Conservation (phyloP, 2,888 invertebrate genomes). For the Drosophila mulleri region DNA sequence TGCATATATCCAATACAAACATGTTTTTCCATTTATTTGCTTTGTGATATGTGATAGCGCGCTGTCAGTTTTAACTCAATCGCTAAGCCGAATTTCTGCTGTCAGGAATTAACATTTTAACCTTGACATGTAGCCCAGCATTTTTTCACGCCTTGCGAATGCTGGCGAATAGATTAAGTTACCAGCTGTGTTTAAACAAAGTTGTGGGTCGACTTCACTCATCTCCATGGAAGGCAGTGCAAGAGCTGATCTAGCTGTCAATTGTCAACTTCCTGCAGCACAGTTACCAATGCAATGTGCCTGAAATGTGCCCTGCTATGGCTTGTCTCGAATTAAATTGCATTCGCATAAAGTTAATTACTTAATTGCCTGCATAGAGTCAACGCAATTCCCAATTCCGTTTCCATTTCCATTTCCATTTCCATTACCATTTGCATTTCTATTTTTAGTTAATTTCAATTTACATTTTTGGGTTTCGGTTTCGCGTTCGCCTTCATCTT, state of each 20-base stretch:
- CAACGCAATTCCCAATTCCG: background rate
- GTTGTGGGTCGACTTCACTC: background rate
- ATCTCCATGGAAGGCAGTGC: background rate
- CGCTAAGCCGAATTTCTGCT: background rate
- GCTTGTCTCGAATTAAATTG: background rate
- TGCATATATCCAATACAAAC: background rate
- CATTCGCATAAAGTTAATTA: constrained; percentile 5
- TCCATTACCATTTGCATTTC: background rate
- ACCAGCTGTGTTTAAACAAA: background rate
- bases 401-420: background rate
- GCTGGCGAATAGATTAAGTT: background rate
- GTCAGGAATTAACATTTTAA: background rate
- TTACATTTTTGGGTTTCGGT: constrained; percentile 1
- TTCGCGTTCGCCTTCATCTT: constrained; percentile 10
- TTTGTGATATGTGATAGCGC: background rate
- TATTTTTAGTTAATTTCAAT: constrained; percentile 5
- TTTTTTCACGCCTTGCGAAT: background rate
- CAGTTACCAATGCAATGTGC: no score
- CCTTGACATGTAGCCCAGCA: background rate
- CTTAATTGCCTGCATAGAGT: constrained; percentile 9
- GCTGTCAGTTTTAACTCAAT: constrained; percentile 1
- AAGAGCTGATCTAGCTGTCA: background rate
- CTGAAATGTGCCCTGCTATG: background rate
- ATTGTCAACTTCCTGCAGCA: background rate
- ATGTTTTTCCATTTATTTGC: background rate